Conservation (phyloP, 2,113 vertebrate species). For the Gadus chalcogrammus region DNA sequence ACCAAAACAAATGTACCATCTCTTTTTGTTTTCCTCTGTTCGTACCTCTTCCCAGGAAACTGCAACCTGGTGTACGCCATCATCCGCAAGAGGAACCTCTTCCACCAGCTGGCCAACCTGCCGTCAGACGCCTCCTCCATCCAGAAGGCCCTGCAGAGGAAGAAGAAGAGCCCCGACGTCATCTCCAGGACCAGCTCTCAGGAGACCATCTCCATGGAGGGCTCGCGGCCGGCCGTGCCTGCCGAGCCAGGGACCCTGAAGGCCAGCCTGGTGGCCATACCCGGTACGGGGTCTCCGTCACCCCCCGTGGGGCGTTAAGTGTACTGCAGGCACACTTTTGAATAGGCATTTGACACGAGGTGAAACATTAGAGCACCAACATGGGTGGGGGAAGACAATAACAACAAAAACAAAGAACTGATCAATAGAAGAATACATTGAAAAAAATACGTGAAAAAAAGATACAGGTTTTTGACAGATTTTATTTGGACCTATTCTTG, state of each 20-base stretch:
- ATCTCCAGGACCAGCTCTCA: constrained; percentile 91
- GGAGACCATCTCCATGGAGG: constrained; percentile 94
- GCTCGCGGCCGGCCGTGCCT: constrained; percentile 88
- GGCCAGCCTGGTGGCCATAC: constrained; percentile 89
- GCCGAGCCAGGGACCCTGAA: constrained; percentile 94
- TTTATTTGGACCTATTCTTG: no score
- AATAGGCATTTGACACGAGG: no score
- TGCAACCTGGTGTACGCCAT: constrained; percentile 96
- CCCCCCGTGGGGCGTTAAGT: background rate
- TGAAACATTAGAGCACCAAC: no score
- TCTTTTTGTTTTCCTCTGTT: background rate
- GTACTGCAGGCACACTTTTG: no score
- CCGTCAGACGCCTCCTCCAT: constrained; percentile 84
- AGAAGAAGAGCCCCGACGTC: constrained; percentile 80
- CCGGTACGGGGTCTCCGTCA: constrained; percentile 70
- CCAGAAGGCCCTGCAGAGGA: constrained; percentile 91
- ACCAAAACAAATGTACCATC: no score
- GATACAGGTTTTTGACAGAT: no score
- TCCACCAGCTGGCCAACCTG: constrained; percentile 95
- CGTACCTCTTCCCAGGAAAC: constrained; percentile 75
- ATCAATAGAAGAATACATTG: no score
- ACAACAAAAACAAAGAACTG: no score
- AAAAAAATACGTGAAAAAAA: no score
- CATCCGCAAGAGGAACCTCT: constrained; percentile 93
- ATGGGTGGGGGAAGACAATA: no score